Evolutionary conservation across 2,888 invertebrate species (phyloP).

Genomic region (Callyntrura guangdongensis): DNA sequence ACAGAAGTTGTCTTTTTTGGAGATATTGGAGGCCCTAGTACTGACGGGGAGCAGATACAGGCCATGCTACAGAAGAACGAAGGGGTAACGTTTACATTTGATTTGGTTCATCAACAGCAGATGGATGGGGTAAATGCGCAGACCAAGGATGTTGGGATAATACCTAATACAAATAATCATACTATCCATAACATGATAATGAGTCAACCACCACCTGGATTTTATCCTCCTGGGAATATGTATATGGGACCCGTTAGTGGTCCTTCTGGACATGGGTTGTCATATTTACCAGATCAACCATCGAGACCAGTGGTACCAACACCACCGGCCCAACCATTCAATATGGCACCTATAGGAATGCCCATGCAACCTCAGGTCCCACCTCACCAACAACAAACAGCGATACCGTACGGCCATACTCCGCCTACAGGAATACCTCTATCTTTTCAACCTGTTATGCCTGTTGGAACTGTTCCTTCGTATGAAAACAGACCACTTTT

Average conservation of each 20-base stretch:
- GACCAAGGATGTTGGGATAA: background rate
- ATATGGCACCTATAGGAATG: conserved; percentile 56
- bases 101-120: conserved; percentile 45
- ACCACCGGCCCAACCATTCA: conserved; percentile 59
- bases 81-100: conserved; percentile 77
- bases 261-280: background rate
- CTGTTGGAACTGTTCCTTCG: conserved; percentile 48
- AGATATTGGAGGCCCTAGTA: conserved; percentile 68
- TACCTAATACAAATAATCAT: background rate
- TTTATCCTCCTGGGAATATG: conserved; percentile 61
- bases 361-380: conserved; percentile 44
- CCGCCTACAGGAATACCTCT: conserved; percentile 32
- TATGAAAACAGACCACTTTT: conserved; percentile 46
- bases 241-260: conserved; percentile 42
- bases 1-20: conserved; percentile 77
- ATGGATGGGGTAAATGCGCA: background rate
- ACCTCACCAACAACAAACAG: conserved; percentile 32
- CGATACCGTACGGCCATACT: conserved; percentile 58
- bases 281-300: conserved; percentile 55
- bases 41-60: conserved; percentile 76
- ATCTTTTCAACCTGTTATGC: conserved; percentile 52
- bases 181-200: no score
- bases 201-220: conserved; percentile 67
- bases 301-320: conserved; percentile 61
- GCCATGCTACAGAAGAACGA: conserved; percentile 78